Evolutionary conservation across 2,888 invertebrate genomes (phyloP), one percentile per base, ranked within the genome.

Genomic region (Stenurella melanura): DNA sequence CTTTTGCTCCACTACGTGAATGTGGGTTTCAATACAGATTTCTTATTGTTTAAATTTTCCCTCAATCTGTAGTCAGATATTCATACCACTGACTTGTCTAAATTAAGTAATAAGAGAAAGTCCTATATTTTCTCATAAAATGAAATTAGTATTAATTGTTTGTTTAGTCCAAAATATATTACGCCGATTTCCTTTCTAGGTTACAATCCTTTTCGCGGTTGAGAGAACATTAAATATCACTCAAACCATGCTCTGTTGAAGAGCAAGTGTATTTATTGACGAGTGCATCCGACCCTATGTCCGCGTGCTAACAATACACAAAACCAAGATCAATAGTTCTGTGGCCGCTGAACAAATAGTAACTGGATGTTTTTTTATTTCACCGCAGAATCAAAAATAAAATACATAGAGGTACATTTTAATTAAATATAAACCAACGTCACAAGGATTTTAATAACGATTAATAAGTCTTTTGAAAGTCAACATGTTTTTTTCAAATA

Each of bases 151-250:
- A 50, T 66, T 15, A 66, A 38, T 42, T 66, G 66, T 50, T 42
- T 66, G 66, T 50, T 19, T 50, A 15, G 42, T 21, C 42, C 38
- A 11, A 50, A 50, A 66, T 66, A 66, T 38, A 66, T 66, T 50
- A 50, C 50, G 15, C 42, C 50, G 10, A 21, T 50, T 66, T 66
- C 70, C 58, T 60, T 34, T 42, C 70, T 10, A 57, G 58, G 70
- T 18, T 70, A 19, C 11, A 38, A 57, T 18, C 58, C 58, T 61
- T 26, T 61, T 71, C 69, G 19, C 50, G 71, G 71, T 61, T 26
- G 19, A 61, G 26, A 11, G 38, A 61, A 71, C 69, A 58, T 70
- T 70, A 70, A 58, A 70, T 56, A 68, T 68, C 56, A 56, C 56
- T 68, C 56, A 17, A 67, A 34, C 21, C 21, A 18, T 58, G 30